Base-by-base conservation (phyloP, 2,113 vertebrate species). In the Aldabrachelys gigantea region DNA sequence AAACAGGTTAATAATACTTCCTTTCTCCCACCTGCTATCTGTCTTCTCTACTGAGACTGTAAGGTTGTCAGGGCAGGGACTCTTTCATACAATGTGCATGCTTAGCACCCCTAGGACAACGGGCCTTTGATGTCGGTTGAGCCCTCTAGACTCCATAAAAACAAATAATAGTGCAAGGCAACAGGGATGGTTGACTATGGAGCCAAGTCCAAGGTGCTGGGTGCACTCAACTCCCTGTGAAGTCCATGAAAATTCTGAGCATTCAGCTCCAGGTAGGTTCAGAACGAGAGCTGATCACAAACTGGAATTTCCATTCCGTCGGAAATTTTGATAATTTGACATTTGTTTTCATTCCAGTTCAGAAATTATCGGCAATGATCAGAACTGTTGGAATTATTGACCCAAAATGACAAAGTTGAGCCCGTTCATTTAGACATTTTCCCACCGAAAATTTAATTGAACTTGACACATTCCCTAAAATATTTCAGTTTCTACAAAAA, bases 91-190 rank as follows among this genome's bases (percentile, higher is more conserved):
- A 75, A 75, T 24, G 35, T 75, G 38, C n/a, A 41, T 29, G 14
- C 35, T 35, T 7, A 35, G 10, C 72, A 14, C 25, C 12, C 25
- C 12, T 47, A 47, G 13, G 41, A 47, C 41, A 78, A 27, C 29
- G 41, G 41, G 13, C 24, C 41, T 27, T 25, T 78, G 41, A 78
- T 8, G 24, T 47, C 6, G 11, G 3, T 6, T 35, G 16, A 19
- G 8, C 7, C 3, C 52, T 50, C 17, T 27, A 80, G 21, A 27
- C 3, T 8, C 38, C 52, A 35, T 2, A 8, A 0, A 1, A 50
- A 27, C 10, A 44, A 78, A 2, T 1, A 1, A 8, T 0, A 0
- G 27, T 5, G 49, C 31, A 17, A 19, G 38, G 16, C 4, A 86
- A 56, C 0, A 21, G 22, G 13, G 13, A 62, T 49, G 10, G 14